These are phyloP conservation scores for Strigamia maritima DNA, from an alignment of 2,888 invertebrate species.

Conservation along the genomic window DNA sequence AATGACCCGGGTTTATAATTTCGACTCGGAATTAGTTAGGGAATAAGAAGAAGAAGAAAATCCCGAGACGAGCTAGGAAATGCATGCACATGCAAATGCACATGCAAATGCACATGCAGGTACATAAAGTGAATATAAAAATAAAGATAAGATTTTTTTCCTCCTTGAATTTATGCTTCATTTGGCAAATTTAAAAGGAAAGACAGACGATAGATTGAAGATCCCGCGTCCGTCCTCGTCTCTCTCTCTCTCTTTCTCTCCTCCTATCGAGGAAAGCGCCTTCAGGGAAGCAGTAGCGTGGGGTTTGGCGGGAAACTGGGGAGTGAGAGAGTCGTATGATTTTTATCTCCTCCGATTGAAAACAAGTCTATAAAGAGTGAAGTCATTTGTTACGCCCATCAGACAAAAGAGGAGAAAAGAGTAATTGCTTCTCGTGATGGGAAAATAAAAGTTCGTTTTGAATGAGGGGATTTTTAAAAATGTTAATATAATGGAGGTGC, in stretches of 20 bases:
- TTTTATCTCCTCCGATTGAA: conserved; percentile 26
- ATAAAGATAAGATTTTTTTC: neutral
- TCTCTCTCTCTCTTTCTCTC: neutral
- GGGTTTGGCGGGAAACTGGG: conserved; percentile 23
- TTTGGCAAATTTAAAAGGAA: conserved; percentile 31
- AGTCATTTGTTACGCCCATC: conserved; percentile 30
- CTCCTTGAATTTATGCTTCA: conserved; percentile 2
- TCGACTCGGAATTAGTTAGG: neutral
- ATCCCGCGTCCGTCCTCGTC: neutral
- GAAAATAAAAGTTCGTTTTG: conserved; percentile 17
- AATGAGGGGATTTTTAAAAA: conserved; percentile 1
- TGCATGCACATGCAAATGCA: neutral
- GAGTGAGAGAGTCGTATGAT: conserved; percentile 24
- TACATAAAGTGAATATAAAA: conserved; percentile 5
- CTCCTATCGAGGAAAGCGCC: conserved; percentile 12
- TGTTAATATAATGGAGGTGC: neutral
- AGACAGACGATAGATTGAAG: conserved; percentile 20
- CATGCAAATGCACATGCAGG: neutral
- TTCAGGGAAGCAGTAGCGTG: conserved; percentile 12
- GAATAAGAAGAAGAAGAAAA: neutral
- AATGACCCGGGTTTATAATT: conserved; percentile 20
- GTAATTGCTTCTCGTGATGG: conserved; percentile 28
- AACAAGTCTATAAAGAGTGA: conserved; percentile 32
- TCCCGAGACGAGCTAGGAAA: no score
- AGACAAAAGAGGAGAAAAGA: conserved; percentile 11